Evolutionary conservation across 2,113 vertebrate species (phyloP).

Genomic region (Columba livia): DNA sequence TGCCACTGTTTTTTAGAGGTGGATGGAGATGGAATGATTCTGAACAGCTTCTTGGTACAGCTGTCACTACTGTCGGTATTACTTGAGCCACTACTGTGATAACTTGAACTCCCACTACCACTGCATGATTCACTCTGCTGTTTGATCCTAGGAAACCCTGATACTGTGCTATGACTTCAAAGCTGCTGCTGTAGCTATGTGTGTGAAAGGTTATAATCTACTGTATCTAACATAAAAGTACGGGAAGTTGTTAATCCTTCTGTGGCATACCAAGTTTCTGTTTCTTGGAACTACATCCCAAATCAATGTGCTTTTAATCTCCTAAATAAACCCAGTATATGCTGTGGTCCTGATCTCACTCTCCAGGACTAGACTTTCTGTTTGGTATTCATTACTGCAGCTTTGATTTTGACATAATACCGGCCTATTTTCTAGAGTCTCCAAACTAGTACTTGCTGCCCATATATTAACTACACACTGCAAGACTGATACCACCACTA

Average conservation of each 20-base stretch:
- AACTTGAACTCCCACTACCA: not conserved
- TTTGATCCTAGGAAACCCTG: slow-evolving; percentile 48
- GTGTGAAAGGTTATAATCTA: not conserved
- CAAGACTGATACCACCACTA: not conserved
- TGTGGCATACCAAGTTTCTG: not conserved
- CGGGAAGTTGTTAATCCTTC: slow-evolving; percentile 8
- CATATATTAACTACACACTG: not conserved
- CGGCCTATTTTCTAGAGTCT: not conserved
- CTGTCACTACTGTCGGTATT: slow-evolving; percentile 18
- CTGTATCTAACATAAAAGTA: not conserved
- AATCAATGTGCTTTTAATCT: not conserved
- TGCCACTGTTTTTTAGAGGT: not conserved
- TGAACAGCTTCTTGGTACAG: not conserved
- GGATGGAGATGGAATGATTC: not conserved
- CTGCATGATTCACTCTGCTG: slow-evolving; percentile 21
- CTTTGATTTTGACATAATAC: not conserved
- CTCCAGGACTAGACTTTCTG: not conserved
- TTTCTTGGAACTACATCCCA: not conserved
- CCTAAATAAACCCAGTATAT: not conserved
- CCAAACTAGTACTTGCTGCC: not conserved
- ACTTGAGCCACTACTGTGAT: slow-evolving; percentile 37
- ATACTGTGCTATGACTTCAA: slow-evolving; percentile 40
- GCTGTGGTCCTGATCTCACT: not conserved
- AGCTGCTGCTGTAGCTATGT: slow-evolving; percentile 3
- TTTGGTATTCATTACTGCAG: not conserved